Percentiles rank a stretch among this genome's conserved stretches.
phyloP scores from a whole-genome alignment of 2,888 invertebrate genomes.

The Tenthredo mesomela region DNA sequence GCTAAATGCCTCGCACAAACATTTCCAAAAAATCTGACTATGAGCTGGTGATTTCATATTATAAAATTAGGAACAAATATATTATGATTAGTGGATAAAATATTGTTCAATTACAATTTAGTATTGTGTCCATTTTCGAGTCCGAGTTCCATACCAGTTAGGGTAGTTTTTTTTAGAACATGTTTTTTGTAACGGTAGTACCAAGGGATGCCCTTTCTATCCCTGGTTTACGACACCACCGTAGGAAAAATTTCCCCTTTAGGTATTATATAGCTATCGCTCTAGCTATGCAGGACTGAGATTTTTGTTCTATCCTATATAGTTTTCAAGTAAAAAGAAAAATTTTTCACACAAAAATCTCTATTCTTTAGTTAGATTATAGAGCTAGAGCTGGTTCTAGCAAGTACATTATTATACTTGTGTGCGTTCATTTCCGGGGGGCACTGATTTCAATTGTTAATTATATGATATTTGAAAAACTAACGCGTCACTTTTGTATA shows the following conservation, averaged over 20 bases:
- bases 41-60: not conserved
- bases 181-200: slow-evolving; percentile 42
- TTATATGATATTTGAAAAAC: not conserved
- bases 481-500: not conserved
- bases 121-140: slow-evolving; percentile 59
- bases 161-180: slow-evolving; percentile 20
- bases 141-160: slow-evolving; percentile 15
- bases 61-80: not conserved
- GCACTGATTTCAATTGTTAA: slow-evolving; percentile 36
- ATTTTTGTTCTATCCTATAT: not conserved
- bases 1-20: not conserved
- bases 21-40: not conserved
- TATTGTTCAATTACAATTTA: slow-evolving; percentile 59
- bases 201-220: slow-evolving; percentile 26
- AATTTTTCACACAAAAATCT: not conserved
- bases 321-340: not conserved
- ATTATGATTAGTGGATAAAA: slow-evolving; percentile 27
- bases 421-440: not conserved
- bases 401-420: not conserved
- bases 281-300: not conserved
- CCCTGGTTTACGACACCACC: not conserved
- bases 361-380: too few relatives aligned
- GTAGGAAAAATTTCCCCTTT: not conserved
- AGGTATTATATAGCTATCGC: not conserved
- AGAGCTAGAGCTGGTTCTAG: not conserved